phyloP scores from a whole-genome alignment of 1,140 invertebrate species.

The Schlechtendalia chinensis region DNA sequence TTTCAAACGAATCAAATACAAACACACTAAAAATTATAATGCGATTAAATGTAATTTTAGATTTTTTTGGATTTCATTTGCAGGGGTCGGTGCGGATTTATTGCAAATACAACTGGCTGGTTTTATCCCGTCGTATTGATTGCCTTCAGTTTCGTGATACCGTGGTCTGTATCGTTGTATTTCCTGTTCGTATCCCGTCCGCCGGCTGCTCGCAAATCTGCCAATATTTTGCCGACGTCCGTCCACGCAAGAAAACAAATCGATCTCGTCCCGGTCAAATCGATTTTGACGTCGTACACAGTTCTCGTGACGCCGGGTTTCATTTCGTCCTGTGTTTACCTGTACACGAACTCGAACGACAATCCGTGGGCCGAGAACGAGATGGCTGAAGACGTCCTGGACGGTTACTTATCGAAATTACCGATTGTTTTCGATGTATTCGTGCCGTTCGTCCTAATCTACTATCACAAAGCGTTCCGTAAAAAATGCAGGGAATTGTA shows the following conservation, averaged over 20 bases:
- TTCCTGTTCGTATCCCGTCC: constrained; percentile 4
- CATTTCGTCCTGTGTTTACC: neutral
- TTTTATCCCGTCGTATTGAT: constrained; percentile 25
- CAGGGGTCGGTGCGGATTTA: constrained; percentile 40
- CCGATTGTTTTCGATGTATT: constrained; percentile 25
- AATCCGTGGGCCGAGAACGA: neutral
- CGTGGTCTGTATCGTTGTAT: constrained; percentile 38
- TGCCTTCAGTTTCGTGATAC: constrained; percentile 26
- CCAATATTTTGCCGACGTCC: neutral
- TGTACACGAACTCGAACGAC: neutral
- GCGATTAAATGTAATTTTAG: neutral
- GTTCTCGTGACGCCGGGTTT: neutral
- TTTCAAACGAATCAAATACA: neutral
- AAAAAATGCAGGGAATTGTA: constrained; percentile 39
- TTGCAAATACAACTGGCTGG: constrained; percentile 26
- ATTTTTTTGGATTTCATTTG: neutral
- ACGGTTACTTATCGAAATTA: constrained; percentile 16
- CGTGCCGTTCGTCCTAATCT: constrained; percentile 12
- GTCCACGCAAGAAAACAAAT: neutral
- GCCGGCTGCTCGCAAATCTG: neutral
- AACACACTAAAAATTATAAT: neutral
- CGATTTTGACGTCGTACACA: constrained; percentile 10
- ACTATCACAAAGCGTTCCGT: constrained; percentile 29
- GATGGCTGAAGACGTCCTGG: neutral
- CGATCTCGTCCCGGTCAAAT: constrained; percentile 5